These are phyloP conservation scores for Drosophila cognata DNA, from an alignment of 2,888 invertebrate species.

Conservation along the genomic window DNA sequence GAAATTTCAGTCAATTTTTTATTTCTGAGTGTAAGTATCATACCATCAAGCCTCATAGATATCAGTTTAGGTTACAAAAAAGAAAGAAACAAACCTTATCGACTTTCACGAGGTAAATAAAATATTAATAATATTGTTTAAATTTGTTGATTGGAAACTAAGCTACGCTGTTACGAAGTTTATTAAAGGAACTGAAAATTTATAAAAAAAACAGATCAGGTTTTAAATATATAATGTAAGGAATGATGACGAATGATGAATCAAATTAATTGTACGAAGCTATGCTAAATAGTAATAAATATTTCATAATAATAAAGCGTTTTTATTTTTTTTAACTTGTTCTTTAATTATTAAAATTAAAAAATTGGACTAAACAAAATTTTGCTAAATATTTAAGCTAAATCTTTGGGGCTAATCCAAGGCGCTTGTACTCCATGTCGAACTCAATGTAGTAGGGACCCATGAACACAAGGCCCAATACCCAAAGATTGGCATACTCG, in stretches of 20 bases:
- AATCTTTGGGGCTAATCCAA: slow-evolving; percentile 92
- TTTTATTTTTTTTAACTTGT: not conserved
- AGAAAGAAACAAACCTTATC: not conserved
- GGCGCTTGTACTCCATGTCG: slow-evolving; percentile 92
- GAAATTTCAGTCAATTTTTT: not conserved
- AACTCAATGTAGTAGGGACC: slow-evolving; percentile 97
- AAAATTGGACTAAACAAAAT: not conserved
- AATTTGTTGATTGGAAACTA: not conserved
- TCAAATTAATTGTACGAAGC: not conserved
- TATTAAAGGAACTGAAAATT: not conserved
- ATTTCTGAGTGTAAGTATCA: not conserved
- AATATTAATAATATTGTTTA: not conserved
- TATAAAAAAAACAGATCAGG: not conserved
- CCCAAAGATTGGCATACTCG: slow-evolving; percentile 89
- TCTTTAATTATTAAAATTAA: not conserved
- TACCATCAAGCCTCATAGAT: too few relatives aligned
- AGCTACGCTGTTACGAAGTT: not conserved
- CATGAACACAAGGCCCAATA: slow-evolving; percentile 97
- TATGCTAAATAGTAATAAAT: not conserved
- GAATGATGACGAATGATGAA: not conserved
- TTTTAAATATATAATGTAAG: not conserved
- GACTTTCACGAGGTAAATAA: not conserved
- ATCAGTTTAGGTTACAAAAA: not conserved
- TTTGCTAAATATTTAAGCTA: not conserved
- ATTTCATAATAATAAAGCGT: not conserved